phyloP scores from a whole-genome alignment of 2,113 vertebrate genomes.

The Petroica traversi region DNA sequence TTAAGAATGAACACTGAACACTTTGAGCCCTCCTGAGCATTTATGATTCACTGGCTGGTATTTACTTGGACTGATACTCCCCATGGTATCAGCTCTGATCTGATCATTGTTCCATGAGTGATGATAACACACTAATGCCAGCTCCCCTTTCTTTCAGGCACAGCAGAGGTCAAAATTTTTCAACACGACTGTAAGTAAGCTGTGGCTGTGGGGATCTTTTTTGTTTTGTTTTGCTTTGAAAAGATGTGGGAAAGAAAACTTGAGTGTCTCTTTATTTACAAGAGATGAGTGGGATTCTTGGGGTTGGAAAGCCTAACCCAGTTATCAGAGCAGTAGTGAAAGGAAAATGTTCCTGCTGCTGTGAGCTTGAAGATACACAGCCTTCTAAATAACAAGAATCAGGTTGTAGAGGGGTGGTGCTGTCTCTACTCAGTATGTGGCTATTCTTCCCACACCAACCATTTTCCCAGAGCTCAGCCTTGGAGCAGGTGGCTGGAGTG shows the following conservation, averaged over 20 bases:
- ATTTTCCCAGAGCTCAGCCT: background rate
- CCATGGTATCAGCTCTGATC: background rate
- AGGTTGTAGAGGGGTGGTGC: background rate
- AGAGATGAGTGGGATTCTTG: background rate
- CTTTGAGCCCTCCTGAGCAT: constrained; percentile 15
- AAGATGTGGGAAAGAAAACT: background rate
- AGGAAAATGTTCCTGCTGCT: background rate
- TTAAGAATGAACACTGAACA: constrained; percentile 40
- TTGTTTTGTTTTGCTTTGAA: background rate
- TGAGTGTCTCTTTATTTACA: background rate
- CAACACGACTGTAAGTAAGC: background rate
- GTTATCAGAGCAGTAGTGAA: background rate
- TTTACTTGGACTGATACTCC: constrained; percentile 50
- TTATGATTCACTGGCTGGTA: background rate
- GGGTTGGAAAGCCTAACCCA: background rate
- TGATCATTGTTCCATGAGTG: background rate
- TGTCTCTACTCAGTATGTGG: background rate
- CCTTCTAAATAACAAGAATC: background rate
- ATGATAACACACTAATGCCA: background rate
- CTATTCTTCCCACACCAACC: background rate
- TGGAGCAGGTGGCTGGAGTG: background rate
- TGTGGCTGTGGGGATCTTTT: background rate
- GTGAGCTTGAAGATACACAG: background rate
- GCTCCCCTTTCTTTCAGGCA: background rate
- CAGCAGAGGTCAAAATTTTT: constrained; percentile 16